Conservation (phyloP, 2,113 vertebrate species). For the Empidonax alnorum region DNA sequence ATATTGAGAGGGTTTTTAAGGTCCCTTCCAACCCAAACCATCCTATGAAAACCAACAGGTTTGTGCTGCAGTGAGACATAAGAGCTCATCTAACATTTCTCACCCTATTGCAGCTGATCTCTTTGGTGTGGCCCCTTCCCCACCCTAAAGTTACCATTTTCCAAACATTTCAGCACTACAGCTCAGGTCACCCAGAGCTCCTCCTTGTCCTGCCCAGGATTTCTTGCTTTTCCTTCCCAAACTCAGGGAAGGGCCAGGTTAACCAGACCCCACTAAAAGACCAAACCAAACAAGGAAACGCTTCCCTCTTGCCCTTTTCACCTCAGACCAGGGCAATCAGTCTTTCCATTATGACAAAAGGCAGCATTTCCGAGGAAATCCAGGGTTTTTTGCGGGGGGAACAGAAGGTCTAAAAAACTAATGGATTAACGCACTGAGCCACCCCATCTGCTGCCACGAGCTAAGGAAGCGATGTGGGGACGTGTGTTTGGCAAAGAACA, state of each 20-base stretch:
- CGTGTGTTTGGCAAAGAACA: rapidly evolving
- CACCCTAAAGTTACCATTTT: too few relatives aligned
- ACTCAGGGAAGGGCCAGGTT: not conserved
- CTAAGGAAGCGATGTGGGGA: not conserved
- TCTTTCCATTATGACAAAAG: not conserved
- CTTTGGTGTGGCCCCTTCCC: too few relatives aligned
- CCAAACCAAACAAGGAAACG: not conserved
- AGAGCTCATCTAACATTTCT: not conserved
- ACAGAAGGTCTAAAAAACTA: not conserved
- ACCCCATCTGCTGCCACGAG: not conserved
- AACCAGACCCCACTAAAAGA: rapidly evolving
- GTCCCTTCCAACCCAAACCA: not conserved
- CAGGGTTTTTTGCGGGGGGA: not conserved
- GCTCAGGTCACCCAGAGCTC: rapidly evolving
- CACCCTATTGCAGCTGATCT: too few relatives aligned
- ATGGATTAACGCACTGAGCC: not conserved
- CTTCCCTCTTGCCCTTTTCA: not conserved
- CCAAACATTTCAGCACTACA: not conserved
- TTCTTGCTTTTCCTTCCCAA: not conserved
- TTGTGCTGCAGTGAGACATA: rapidly evolving
- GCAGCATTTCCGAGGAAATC: not conserved
- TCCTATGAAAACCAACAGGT: not conserved
- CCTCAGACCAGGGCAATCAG: not conserved
- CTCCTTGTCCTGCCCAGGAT: not conserved
- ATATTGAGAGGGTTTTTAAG: rapidly evolving